Conservation (phyloP, 2,888 invertebrate species). For the Matsumyia berberina region DNA sequence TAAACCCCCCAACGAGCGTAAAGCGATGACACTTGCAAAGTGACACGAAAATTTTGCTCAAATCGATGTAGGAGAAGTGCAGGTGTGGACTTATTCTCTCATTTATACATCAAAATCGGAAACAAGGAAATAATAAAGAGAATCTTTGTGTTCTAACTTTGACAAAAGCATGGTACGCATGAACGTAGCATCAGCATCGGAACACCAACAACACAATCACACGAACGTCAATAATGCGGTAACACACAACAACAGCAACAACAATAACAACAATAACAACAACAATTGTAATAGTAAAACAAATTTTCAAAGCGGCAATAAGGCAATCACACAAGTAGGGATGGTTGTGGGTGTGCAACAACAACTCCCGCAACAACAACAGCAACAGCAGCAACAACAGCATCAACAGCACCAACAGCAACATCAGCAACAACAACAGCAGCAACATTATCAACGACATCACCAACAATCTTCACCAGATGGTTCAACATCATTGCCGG, state of each 20-base stretch:
- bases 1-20: conserved; percentile 27
- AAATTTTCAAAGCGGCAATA: conserved; percentile 75
- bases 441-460: conserved; percentile 71
- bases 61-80: conserved; percentile 36
- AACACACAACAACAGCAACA: conserved; percentile 67
- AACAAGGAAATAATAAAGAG: conserved; percentile 47
- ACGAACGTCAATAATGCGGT: conserved; percentile 67
- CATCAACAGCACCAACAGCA: conserved; percentile 75
- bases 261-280: conserved; percentile 40
- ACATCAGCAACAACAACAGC: conserved; percentile 67
- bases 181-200: conserved; percentile 81
- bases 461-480: conserved; percentile 82
- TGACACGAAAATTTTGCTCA: conserved; percentile 51
- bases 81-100: conserved; percentile 3
- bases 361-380: conserved; percentile 68
- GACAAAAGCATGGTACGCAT: conserved; percentile 83
- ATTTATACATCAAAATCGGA: conserved; percentile 25
- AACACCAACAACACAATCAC: conserved; percentile 77
- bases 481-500: conserved; percentile 80
- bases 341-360: conserved; percentile 76
- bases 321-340: conserved; percentile 72
- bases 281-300: conserved; percentile 52
- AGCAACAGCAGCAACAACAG: conserved; percentile 71
- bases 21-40: conserved; percentile 53
- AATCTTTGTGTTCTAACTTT: conserved; percentile 18